Base-by-base conservation (phyloP, 37 sponge, comb jelly and placozoan species). In the Chondrilla cf. caribensis region DNA sequence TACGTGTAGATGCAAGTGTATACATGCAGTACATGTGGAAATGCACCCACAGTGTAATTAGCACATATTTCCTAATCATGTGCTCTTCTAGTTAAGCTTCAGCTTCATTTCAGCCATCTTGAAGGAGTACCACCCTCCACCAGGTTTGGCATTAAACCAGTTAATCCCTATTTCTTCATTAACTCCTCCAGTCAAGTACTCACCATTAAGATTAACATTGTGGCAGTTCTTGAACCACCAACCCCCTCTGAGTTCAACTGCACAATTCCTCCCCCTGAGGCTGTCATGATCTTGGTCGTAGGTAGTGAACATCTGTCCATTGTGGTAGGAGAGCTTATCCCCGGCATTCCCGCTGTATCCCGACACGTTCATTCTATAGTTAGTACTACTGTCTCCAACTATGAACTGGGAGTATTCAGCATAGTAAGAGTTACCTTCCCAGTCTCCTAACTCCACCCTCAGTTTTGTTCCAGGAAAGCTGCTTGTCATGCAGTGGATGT, bases 91-190 rank as follows among this genome's bases (percentile, higher is more conserved):
- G n/a, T 47, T 47, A 47, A 33, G 8, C 36, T 15, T 31, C 8
- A 67, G 26, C 71, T 70, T 73, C 81, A 80, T 80, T 80, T 80
- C 81, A 57, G 39, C 37, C 38, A 38, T 60, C 42, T 37, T 80
- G 21, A 60, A 35, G 21, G 60, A 60, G 21, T 39, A 80, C 17
- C 64, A 17, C 2, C 21, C 43, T 6, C 7, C 28, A 33, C 7
- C 35, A 29, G 32, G 31, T 15, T 70, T 73, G 41, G 24, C 31
- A 2, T 39, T 5, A 37, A 25, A 2, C 43, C 76, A 38, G 21
- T 38, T 39, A 0, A 73, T 43, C 18, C 76, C 76, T 2, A 2
- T 39, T 1, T 1, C 3, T 3, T 39, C 22, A 15, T 38, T 18
- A 2, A 24, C 76, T 47, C 51, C 68, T 40, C 76, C 76, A 42